A percentile compares a stretch with the other conserved stretches of the same genome.
Evolutionary conservation across 2,888 invertebrate species (phyloP).

Genomic region (Archaeoteleia sp.): DNA sequence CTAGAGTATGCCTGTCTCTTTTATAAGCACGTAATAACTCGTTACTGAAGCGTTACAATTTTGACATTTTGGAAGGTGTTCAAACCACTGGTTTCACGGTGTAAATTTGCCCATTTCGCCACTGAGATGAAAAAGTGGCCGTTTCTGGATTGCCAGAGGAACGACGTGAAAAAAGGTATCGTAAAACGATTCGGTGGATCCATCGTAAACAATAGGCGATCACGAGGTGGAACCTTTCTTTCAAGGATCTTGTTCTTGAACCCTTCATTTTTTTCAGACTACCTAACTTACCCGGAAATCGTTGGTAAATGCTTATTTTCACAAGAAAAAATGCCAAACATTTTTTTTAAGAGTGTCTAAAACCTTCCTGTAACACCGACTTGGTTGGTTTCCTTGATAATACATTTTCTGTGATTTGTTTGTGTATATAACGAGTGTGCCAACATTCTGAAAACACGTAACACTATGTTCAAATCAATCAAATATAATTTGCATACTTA

Average conservation of each 20-base stretch:
- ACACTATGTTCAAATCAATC: too few relatives aligned
- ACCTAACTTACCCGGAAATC: neutral
- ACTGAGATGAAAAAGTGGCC: neutral
- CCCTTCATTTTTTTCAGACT: neutral
- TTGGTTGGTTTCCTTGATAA: too few relatives aligned
- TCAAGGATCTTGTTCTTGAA: neutral
- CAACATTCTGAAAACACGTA: too few relatives aligned
- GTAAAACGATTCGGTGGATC: slow-evolving; percentile 64
- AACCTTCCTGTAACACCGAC: too few relatives aligned
- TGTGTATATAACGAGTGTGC: too few relatives aligned
- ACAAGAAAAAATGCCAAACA: too few relatives aligned
- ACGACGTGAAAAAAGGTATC: slow-evolving; percentile 27
- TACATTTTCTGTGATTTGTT: too few relatives aligned
- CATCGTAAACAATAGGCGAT: slow-evolving; percentile 67
- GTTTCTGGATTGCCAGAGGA: slow-evolving; percentile 13
- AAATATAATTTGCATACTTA: too few relatives aligned
- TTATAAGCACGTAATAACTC: neutral
- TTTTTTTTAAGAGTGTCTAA: too few relatives aligned
- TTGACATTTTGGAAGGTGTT: slow-evolving; percentile 1
- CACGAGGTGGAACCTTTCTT: slow-evolving; percentile 47
- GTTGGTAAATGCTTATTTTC: too few relatives aligned
- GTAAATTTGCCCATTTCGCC: slow-evolving; percentile 2
- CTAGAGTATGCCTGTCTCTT: neutral
- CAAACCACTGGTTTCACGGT: slow-evolving; percentile 5
- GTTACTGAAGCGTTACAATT: slow-evolving; percentile 1